A percentile compares a stretch with the other conserved stretches of the same genome.
These are phyloP conservation scores for Ciconia nigra DNA, from an alignment of 2,797 vertebrate genomes.

Conservation along the genomic window DNA sequence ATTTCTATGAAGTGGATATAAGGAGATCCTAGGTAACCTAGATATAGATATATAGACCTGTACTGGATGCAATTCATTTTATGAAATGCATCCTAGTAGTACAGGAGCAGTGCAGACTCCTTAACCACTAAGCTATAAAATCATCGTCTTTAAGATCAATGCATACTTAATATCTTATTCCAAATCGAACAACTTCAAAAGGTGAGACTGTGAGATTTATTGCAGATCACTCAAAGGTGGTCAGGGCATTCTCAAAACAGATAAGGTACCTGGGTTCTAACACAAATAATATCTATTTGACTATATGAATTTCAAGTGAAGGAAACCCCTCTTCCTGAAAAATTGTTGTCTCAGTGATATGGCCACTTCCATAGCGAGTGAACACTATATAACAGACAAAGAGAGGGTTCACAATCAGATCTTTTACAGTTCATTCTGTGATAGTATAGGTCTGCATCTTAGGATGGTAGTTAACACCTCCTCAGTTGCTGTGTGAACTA, in stretches of 20 bases:
- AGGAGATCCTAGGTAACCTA: neutral
- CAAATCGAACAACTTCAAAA: neutral
- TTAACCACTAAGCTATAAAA: neutral
- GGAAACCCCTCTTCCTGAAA: neutral
- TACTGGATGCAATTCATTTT: neutral
- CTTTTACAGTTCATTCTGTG: neutral
- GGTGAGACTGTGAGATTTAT: neutral
- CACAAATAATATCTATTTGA: neutral
- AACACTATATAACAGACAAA: neutral
- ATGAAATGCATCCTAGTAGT: neutral
- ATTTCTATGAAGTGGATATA: neutral
- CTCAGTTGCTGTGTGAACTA: neutral
- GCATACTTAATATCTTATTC: neutral
- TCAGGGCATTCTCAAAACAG: neutral
- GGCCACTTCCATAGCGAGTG: neutral
- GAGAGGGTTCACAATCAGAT: neutral
- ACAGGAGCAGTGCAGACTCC: neutral
- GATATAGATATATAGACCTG: neutral
- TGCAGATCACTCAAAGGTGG: neutral
- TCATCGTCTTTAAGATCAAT: neutral
- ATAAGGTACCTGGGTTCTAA: neutral
- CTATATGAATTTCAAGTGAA: neutral
- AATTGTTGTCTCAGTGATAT: neutral
- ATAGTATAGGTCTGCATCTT: neutral
- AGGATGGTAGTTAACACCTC: neutral